A percentile compares a stretch with the other conserved stretches of the same genome.
Evolutionary conservation across 2,113 vertebrate species (phyloP).

Genomic region (Hiodon alosoides): DNA sequence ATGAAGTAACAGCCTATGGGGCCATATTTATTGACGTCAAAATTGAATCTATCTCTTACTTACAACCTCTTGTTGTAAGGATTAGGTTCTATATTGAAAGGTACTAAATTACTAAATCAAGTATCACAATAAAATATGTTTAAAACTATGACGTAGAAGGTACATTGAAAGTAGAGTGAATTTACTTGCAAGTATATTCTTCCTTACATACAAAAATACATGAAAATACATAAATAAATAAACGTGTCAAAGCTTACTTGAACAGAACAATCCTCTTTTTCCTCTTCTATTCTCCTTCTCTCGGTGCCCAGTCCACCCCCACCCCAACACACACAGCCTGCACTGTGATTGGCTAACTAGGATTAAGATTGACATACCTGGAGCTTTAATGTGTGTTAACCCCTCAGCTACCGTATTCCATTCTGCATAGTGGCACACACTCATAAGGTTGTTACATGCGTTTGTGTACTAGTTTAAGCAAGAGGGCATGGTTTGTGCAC

Average conservation of each 20-base stretch:
- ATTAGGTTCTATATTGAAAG: no score
- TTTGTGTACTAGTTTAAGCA: no score
- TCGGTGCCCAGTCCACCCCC: conserved; percentile 1
- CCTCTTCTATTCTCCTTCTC: background rate
- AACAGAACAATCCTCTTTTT: conserved; percentile 3
- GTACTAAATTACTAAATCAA: no score
- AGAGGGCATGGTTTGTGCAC: no score
- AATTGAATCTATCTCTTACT: no score
- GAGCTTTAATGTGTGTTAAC: conserved; percentile 5
- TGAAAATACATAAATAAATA: background rate
- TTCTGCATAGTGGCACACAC: background rate
- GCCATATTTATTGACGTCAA: no score
- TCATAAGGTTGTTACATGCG: background rate
- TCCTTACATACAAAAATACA: background rate
- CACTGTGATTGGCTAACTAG: conserved; percentile 4
- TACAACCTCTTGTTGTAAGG: no score
- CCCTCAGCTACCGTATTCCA: background rate
- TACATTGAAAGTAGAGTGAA: no score
- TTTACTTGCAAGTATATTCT: no score
- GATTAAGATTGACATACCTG: conserved; percentile 8
- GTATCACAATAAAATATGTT: no score
- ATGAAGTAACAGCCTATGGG: no score
- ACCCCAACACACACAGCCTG: background rate
- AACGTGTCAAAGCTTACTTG: background rate
- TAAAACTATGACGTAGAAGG: no score